These are phyloP conservation scores for Otis tarda DNA, from an alignment of 2,113 vertebrate species.

Conservation along the genomic window DNA sequence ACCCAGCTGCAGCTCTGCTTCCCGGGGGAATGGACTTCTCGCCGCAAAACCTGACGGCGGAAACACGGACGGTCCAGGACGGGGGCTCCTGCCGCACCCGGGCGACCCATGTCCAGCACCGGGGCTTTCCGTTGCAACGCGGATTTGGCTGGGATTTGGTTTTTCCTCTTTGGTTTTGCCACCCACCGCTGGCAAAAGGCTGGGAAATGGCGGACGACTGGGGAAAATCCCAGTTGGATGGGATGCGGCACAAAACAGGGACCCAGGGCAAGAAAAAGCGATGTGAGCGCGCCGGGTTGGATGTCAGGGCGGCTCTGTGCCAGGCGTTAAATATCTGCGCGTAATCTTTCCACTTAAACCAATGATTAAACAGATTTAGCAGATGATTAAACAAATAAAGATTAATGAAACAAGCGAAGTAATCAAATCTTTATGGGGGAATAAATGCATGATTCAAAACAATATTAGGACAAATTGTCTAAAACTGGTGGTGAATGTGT, in stretches of 20 bases:
- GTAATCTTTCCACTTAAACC: slow-evolving; percentile 78
- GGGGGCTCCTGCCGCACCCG: not conserved
- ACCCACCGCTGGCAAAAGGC: not conserved
- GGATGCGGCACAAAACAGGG: not conserved
- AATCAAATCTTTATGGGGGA: slow-evolving; percentile 78
- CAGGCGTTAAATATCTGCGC: slow-evolving; percentile 46
- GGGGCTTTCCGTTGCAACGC: too few relatives aligned
- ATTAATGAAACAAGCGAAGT: slow-evolving; percentile 81
- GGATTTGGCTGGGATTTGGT: too few relatives aligned
- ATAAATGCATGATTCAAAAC: slow-evolving; percentile 72
- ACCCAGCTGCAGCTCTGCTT: not conserved
- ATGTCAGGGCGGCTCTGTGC: slow-evolving; percentile 13
- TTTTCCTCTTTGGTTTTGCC: not conserved
- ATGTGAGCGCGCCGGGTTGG: not conserved
- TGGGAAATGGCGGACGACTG: not conserved
- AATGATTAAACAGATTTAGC: slow-evolving; percentile 79
- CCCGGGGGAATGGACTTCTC: rapidly evolving
- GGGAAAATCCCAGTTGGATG: not conserved
- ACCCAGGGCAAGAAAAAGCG: not conserved
- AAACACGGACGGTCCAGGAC: rapidly evolving
- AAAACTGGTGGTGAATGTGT: slow-evolving; percentile 55
- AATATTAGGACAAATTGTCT: slow-evolving; percentile 80
- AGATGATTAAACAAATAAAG: slow-evolving; percentile 84
- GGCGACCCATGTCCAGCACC: not conserved
- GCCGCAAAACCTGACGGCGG: rapidly evolving